Percentiles rank a stretch among this genome's conserved stretches.
These are phyloP conservation scores for Sepioteuthis lessoniana DNA, from an alignment of 2,888 invertebrate genomes.

Conservation along the genomic window DNA sequence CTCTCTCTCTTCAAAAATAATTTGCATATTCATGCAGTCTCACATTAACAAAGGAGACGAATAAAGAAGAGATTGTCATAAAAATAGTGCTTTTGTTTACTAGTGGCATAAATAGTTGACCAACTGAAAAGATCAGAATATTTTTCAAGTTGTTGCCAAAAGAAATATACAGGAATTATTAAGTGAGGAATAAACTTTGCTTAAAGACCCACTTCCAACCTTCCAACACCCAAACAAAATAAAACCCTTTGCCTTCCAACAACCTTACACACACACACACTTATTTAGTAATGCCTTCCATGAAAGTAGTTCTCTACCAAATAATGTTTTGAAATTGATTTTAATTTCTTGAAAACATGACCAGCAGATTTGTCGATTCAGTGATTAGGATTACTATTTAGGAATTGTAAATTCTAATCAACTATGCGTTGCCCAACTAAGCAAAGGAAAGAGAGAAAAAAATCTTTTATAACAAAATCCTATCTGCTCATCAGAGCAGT, in stretches of 20 bases:
- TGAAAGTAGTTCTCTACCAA: neutral
- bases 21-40: constrained; percentile 33
- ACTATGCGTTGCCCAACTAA: constrained; percentile 14
- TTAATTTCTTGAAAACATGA: neutral
- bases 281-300: neutral
- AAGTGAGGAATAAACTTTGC: neutral
- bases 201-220: neutral
- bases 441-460: neutral
- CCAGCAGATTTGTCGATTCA: constrained; percentile 33
- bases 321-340: neutral
- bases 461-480: constrained; percentile 33
- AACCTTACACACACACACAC: no score
- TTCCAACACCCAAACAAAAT: no score
- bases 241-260: no score
- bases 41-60: neutral
- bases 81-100: constrained; percentile 16
- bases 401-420: constrained; percentile 1
- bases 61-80: neutral
- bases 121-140: constrained; percentile 33
- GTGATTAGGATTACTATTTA: neutral
- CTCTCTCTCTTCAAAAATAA: neutral
- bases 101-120: constrained; percentile 33
- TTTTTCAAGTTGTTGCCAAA: neutral
- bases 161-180: neutral
- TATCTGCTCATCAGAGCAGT: constrained; percentile 21